Percentiles rank a stretch among this genome's conserved stretches.
Conservation (phyloP, 2,888 invertebrate genomes). For the Napeogenes sylphis region DNA sequence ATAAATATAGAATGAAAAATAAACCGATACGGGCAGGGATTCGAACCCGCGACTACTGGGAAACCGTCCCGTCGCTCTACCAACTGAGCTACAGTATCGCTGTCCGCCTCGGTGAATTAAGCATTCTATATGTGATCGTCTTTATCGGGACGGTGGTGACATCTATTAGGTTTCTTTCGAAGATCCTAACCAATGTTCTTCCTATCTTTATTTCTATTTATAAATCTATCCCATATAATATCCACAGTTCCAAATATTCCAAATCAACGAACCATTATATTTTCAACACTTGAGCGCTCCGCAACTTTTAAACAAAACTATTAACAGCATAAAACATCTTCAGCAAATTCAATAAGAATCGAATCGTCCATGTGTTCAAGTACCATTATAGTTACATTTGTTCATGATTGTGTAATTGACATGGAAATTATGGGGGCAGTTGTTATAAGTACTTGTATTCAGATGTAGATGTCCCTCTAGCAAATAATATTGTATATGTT, state of each 20-base stretch:
- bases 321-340: slow-evolving; percentile 52
- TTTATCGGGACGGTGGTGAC: no score
- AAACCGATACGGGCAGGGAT: no score
- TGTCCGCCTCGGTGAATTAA: no score
- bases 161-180: no score
- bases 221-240: neutral
- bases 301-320: slow-evolving; percentile 27
- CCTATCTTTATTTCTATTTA: no score
- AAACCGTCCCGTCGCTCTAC: no score
- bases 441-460: slow-evolving; percentile 13
- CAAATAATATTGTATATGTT: no score
- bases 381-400: slow-evolving; percentile 46
- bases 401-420: slow-evolving; percentile 59
- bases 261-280: slow-evolving; percentile 15
- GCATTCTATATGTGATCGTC: no score
- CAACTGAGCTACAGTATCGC: no score
- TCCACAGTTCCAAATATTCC: neutral
- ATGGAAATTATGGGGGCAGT: slow-evolving; percentile 63
- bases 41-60: no score
- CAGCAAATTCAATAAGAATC: slow-evolving; percentile 66
- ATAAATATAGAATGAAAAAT: no score
- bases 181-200: no score
- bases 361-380: slow-evolving; percentile 72
- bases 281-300: slow-evolving; percentile 15
- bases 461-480: slow-evolving; percentile 5